These are phyloP conservation scores for Nipponacmea schrenckii DNA, from an alignment of 2,888 invertebrate genomes.

Conservation along the genomic window DNA sequence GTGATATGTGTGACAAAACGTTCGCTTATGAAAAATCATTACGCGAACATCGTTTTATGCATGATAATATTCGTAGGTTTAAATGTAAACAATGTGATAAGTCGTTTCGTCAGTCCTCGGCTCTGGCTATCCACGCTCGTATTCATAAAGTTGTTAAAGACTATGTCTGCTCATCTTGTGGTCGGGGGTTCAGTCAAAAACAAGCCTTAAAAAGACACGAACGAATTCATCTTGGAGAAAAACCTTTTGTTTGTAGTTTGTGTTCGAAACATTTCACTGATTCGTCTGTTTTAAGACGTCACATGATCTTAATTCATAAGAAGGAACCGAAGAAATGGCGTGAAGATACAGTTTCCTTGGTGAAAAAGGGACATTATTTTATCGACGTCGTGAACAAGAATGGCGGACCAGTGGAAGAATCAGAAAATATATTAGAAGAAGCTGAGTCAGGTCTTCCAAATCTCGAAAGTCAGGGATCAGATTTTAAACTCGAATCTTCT, in stretches of 20 bases:
- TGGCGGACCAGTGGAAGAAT: background rate
- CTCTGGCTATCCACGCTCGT: slow-evolving; percentile 66
- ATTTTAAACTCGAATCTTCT: too few species aligned
- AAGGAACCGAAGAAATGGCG: slow-evolving; percentile 49
- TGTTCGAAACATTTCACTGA: slow-evolving; percentile 65
- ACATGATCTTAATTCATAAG: slow-evolving; percentile 56
- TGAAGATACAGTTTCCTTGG: slow-evolving; percentile 33
- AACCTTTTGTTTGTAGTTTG: slow-evolving; percentile 64
- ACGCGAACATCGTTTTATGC: slow-evolving; percentile 61
- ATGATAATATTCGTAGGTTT: slow-evolving; percentile 61
- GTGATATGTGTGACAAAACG: slow-evolving; percentile 53
- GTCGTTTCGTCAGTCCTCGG: slow-evolving; percentile 65
- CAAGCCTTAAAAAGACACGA: slow-evolving; percentile 68
- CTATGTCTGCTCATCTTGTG: slow-evolving; percentile 65
- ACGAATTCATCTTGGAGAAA: slow-evolving; percentile 68
- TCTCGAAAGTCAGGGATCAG: too few species aligned
- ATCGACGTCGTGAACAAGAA: slow-evolving; percentile 26
- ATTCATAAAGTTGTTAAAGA: slow-evolving; percentile 66
- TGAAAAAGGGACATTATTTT: slow-evolving; percentile 31
- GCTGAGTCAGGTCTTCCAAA: background rate
- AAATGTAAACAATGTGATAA: slow-evolving; percentile 64
- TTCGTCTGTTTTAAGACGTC: slow-evolving; percentile 52
- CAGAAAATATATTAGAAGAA: background rate
- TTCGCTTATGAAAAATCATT: slow-evolving; percentile 57
- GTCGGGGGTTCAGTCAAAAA: slow-evolving; percentile 68